These are phyloP conservation scores for Nestor notabilis DNA, from an alignment of 2,113 vertebrate genomes.

Conservation along the genomic window DNA sequence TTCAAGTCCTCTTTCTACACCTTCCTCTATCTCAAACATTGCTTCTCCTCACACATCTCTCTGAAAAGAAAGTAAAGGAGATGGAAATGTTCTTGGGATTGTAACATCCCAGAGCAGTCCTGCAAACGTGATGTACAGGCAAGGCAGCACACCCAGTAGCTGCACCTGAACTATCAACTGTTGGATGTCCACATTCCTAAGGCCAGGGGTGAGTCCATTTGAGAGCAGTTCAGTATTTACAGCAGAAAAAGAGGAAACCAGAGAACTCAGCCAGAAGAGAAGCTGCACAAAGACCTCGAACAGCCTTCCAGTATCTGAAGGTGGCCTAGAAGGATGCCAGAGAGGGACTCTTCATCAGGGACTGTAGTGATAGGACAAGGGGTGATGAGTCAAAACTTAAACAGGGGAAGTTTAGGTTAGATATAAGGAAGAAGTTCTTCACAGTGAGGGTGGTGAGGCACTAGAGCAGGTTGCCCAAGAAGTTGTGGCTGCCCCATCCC, in stretches of 20 bases:
- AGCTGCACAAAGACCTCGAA: not conserved
- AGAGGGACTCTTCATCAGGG: not conserved
- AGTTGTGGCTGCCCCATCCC: not conserved
- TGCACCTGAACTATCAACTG: not conserved
- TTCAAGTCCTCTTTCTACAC: not conserved
- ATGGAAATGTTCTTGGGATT: not conserved
- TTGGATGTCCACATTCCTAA: not conserved
- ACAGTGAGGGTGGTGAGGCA: not conserved
- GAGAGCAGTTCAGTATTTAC: not conserved
- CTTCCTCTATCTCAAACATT: not conserved
- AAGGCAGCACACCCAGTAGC: not conserved
- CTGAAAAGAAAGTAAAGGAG: not conserved
- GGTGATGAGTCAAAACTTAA: not conserved
- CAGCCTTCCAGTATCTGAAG: not conserved
- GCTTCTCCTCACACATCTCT: accelerated
- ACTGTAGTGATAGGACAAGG: not conserved
- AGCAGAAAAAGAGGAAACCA: not conserved
- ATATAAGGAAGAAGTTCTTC: not conserved
- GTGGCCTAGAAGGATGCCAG: not conserved
- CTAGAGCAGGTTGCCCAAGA: not conserved
- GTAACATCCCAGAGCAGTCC: not conserved
- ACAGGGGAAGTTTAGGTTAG: not conserved
- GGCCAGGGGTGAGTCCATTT: not conserved
- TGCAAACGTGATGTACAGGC: accelerated
- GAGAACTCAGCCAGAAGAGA: not conserved